These are phyloP conservation scores for Psittacara wagleri DNA, from an alignment of 2,113 vertebrate genomes.

Conservation along the genomic window DNA sequence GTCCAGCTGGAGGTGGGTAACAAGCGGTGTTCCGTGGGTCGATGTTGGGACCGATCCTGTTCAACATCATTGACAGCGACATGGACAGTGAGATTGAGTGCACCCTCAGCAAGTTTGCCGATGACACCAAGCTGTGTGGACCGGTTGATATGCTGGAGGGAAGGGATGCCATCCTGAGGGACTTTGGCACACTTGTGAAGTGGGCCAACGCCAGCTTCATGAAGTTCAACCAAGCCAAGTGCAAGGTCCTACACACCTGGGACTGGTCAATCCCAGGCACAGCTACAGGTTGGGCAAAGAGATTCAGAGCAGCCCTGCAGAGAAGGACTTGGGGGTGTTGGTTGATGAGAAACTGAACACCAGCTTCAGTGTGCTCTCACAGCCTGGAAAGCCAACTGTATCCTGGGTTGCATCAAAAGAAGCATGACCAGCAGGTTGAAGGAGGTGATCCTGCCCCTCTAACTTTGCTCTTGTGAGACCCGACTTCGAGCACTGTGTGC, in stretches of 20 bases:
- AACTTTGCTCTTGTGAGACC: background rate
- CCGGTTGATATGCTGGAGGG: background rate
- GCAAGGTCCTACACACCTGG: background rate
- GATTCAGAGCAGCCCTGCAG: background rate
- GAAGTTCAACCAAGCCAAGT: background rate
- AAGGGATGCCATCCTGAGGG: background rate
- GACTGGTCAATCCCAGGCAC: background rate
- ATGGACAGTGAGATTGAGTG: background rate
- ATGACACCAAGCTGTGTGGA: background rate
- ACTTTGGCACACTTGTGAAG: background rate
- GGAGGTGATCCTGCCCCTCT: background rate
- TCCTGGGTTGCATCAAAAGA: background rate
- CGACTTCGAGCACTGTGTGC: background rate
- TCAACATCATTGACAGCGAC: background rate
- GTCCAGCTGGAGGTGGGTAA: background rate
- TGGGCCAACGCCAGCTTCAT: background rate
- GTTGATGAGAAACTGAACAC: background rate
- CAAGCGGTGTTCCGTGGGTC: too few relatives aligned
- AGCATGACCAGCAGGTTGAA: background rate
- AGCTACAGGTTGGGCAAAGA: background rate
- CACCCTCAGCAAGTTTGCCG: background rate
- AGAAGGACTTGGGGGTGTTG: background rate
- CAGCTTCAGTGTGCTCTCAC: background rate
- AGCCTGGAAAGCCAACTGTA: background rate
- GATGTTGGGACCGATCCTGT: background rate